Evolutionary conservation across 2,797 vertebrate species (phyloP), one percentile per base, ranked within the genome.

Genomic region (Smutsia temminckii): DNA sequence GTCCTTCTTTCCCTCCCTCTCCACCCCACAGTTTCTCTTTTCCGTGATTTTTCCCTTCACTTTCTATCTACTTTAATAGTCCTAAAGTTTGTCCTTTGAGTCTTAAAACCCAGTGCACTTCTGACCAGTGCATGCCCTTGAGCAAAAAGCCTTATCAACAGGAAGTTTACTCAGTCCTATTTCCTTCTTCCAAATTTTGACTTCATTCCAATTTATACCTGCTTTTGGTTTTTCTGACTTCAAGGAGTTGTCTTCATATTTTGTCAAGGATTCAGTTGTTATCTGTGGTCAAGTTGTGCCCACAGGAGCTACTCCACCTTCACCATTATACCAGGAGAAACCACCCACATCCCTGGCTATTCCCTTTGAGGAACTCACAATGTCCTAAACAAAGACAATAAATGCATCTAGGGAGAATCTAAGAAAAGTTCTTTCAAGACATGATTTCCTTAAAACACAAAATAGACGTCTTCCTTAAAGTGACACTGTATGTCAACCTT

Each of bases 141-240:
- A 53, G 20, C 64, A 51, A 79, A 80, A 84, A 40, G 23, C 34
- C 46, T 37, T 84, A 51, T 71, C 78, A 27, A 68, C 12, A 74
- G 37, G 16, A 89, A 85, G 81, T 18, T 91, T 78, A 63, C 8
- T 40, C 25, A 63, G 17, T 29, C 42, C 21, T 7, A 83, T 79
- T 93, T 84, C 37, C 75, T 93, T 57, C 77, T 69, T 91, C 68
- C 57, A 69, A 63, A 1, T 91, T 95, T 93, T 93, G 55, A 89
- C 37, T 86, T 11, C 64, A 11, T 40, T 91, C 66, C 63, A 72
- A 3, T 25, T 75, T 94, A 42, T 71, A 3, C 17, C 46, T 61
- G 49, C 6, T 18, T 88, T 92, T 63, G 18, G 3, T 61, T 77
- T 89, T 63, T 83, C 11, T 71, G 40, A 92, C 20, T 66, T 92